These are phyloP conservation scores for Tethya wilhelma DNA, from an alignment of 37 sponge, comb jelly and placozoan species.

Conservation along the genomic window DNA sequence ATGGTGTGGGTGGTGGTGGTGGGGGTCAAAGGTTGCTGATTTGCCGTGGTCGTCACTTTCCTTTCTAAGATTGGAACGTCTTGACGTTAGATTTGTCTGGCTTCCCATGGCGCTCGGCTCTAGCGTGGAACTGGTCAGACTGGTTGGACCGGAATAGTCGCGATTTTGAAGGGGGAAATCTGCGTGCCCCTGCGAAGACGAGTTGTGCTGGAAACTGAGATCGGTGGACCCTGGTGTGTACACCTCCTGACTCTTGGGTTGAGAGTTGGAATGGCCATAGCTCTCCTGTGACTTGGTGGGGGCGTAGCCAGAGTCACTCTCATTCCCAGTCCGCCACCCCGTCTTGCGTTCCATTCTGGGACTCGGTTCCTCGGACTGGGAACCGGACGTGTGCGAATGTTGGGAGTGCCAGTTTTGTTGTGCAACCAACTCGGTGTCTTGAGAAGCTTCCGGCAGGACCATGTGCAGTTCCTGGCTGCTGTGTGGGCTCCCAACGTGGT, in stretches of 20 bases:
- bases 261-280: neutral
- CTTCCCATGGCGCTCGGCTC: too few species aligned
- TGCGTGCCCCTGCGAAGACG: neutral
- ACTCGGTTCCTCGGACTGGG: slow-evolving; percentile 4
- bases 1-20: too few species aligned
- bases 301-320: slow-evolving; percentile 4
- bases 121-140: too few species aligned
- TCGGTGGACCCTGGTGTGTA: neutral
- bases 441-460: neutral
- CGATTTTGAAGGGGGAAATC: neutral
- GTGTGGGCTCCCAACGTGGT: neutral
- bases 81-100: too few species aligned
- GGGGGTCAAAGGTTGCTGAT: too few species aligned
- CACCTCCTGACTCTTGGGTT: slow-evolving; percentile 9
- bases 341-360: neutral
- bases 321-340: neutral
- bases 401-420: neutral
- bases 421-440: neutral
- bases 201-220: neutral
- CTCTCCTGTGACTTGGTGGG: slow-evolving; percentile 14
- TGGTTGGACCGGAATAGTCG: neutral
- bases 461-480: slow-evolving; percentile 12
- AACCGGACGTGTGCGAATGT: neutral
- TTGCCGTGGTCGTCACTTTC: too few species aligned
- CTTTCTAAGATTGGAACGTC: too few species aligned